Evolutionary conservation across 1,140 invertebrate genomes (phyloP).

Genomic region (Scaptomyza graminum): DNA sequence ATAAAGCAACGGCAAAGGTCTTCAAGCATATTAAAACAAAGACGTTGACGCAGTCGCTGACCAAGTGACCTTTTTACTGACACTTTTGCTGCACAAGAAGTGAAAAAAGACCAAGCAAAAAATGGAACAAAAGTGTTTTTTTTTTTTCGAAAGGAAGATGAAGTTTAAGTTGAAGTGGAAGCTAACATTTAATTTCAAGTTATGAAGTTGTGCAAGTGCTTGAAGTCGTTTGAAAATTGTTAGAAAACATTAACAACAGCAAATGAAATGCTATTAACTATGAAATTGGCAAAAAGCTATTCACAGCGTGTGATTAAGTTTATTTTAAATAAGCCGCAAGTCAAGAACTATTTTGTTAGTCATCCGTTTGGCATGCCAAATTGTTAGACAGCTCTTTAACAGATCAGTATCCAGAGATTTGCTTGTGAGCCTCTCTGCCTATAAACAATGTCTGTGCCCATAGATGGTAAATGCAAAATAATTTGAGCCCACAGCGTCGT

Average conservation of each 20-base stretch:
- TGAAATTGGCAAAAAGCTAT: constrained; percentile 22
- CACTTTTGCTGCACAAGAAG: constrained; percentile 66
- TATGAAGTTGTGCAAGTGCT: constrained; percentile 41
- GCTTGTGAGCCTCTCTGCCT: neutral
- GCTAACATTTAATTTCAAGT: constrained; percentile 31
- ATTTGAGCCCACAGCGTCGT: constrained; percentile 36
- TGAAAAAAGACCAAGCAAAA: constrained; percentile 25
- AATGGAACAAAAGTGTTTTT: constrained; percentile 68
- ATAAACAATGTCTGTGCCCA: constrained; percentile 25
- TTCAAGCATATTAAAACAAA: constrained; percentile 70
- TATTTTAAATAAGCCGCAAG: constrained; percentile 24
- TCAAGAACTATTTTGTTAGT: constrained; percentile 17
- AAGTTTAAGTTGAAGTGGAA: constrained; percentile 29
- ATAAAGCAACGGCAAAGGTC: constrained; percentile 60
- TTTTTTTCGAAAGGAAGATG: constrained; percentile 41
- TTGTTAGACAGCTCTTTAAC: constrained; percentile 3
- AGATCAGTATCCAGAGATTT: constrained; percentile 21
- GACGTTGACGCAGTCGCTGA: constrained; percentile 54
- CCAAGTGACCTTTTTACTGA: constrained; percentile 80
- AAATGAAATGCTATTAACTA: constrained; percentile 32
- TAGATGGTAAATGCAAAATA: constrained; percentile 37
- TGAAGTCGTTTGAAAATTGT: neutral
- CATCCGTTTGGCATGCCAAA: constrained; percentile 26
- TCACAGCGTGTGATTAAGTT: constrained; percentile 38
- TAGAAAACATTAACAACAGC: constrained; percentile 2